Conservation (phyloP, 2,797 vertebrate species). For the Notolepis coatsorum region DNA sequence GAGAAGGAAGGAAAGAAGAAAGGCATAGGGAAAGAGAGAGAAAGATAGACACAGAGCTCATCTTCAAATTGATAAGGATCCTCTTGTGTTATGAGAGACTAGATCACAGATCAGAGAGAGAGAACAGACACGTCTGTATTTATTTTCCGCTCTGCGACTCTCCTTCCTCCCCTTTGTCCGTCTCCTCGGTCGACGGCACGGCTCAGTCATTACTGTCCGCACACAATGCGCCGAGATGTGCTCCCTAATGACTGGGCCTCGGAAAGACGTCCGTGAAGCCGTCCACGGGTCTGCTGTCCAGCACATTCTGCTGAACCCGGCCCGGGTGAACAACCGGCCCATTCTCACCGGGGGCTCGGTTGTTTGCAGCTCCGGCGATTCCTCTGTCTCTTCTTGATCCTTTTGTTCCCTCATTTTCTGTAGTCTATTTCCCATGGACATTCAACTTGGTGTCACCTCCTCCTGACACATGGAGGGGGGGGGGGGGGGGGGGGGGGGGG, state of each 20-base stretch:
- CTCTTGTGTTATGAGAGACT: slow-evolving; percentile 25
- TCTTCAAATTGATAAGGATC: slow-evolving; percentile 47
- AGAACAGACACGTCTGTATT: slow-evolving; percentile 51
- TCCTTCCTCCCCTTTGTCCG: slow-evolving; percentile 20
- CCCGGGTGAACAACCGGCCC: slow-evolving; percentile 62
- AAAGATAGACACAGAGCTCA: slow-evolving; percentile 14
- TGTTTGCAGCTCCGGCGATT: slow-evolving; percentile 38
- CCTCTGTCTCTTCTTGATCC: slow-evolving; percentile 36
- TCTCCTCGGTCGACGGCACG: slow-evolving; percentile 50
- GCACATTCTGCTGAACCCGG: slow-evolving; percentile 47
- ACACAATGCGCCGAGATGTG: slow-evolving; percentile 76
- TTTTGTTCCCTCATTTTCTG: slow-evolving; percentile 58
- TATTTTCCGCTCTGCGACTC: slow-evolving; percentile 67
- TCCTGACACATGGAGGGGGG: slow-evolving; percentile 20
- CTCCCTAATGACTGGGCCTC: slow-evolving; percentile 79
- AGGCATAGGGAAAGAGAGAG: slow-evolving; percentile 1
- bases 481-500: neutral
- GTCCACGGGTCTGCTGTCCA: slow-evolving; percentile 67
- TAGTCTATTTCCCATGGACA: slow-evolving; percentile 64
- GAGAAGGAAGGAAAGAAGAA: slow-evolving; percentile 42
- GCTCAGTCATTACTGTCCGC: slow-evolving; percentile 84
- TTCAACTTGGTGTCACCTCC: slow-evolving; percentile 19
- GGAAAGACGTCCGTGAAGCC: slow-evolving; percentile 68
- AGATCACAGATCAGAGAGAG: slow-evolving; percentile 1
- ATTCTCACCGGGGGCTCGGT: slow-evolving; percentile 57